Percentiles rank a stretch among this genome's conserved stretches.
Conservation (phyloP, 2,888 invertebrate genomes). For the Chymomyza fuscimana region DNA sequence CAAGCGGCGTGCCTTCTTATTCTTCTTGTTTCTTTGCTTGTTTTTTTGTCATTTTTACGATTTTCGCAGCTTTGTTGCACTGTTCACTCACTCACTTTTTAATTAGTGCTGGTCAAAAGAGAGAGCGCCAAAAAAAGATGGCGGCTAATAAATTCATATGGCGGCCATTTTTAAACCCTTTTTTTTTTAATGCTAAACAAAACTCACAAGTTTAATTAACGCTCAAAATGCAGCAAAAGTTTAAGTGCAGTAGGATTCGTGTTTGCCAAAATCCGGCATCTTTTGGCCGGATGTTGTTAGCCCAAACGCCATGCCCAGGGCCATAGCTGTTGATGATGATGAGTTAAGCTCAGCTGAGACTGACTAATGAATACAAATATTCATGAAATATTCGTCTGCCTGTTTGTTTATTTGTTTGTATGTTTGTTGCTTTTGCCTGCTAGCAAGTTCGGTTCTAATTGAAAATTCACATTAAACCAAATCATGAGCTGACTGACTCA, state of each 20-base stretch:
- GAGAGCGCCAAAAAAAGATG: too few relatives aligned
- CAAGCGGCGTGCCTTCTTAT: background rate
- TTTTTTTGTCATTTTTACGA: constrained; percentile 7
- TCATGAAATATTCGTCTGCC: constrained; percentile 10
- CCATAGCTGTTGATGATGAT: constrained; percentile 18
- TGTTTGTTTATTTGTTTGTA: background rate
- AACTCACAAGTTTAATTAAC: constrained; percentile 61
- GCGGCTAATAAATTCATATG: background rate
- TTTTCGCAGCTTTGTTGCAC: constrained; percentile 10
- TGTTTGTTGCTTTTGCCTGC: background rate
- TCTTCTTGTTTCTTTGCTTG: background rate
- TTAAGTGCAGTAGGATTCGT: background rate
- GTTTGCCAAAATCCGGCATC: constrained; percentile 38
- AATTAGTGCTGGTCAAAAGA: constrained; percentile 45
- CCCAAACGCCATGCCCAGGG: constrained; percentile 6
- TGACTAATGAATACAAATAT: constrained; percentile 65
- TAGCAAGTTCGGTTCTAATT: constrained; percentile 44
- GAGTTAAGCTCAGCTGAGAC: background rate
- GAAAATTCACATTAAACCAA: constrained; percentile 44
- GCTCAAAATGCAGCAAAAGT: constrained; percentile 15
- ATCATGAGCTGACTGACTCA: constrained; percentile 27
- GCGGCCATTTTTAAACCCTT: background rate
- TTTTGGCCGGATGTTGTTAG: constrained; percentile 33
- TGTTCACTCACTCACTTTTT: constrained; percentile 41
- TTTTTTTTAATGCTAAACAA: background rate